Evolutionary conservation across 1,140 invertebrate genomes (phyloP).

Genomic region (Harlomillsia oculata): DNA sequence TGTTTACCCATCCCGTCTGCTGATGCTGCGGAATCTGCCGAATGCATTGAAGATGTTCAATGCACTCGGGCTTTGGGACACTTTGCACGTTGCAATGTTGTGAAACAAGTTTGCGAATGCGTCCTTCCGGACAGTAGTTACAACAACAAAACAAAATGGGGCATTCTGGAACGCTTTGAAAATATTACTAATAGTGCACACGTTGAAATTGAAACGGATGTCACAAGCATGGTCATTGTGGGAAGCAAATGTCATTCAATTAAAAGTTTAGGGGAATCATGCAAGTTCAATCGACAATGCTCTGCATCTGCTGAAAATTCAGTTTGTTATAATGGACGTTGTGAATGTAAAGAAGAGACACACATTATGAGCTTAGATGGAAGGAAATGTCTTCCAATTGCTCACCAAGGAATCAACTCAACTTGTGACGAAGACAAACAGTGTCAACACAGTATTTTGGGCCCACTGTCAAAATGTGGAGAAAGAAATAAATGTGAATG

Average conservation of each 20-base stretch:
- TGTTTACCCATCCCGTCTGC: constrained; percentile 14
- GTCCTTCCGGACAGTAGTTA: constrained; percentile 5
- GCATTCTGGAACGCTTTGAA: too few relatives aligned
- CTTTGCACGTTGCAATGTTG: constrained; percentile 24
- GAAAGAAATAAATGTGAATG: constrained; percentile 25
- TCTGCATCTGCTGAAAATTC: constrained; percentile 15
- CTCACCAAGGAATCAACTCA: constrained; percentile 16
- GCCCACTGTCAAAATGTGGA: constrained; percentile 14
- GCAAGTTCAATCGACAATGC: constrained; percentile 32
- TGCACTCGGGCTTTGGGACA: constrained; percentile 16
- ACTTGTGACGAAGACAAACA: constrained; percentile 32
- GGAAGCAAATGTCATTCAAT: constrained; percentile 25
- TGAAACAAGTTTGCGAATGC: constrained; percentile 30
- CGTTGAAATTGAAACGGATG: constrained; percentile 1
- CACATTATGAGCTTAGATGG: constrained; percentile 22
- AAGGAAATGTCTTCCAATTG: constrained; percentile 30
- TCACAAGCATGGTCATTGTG: neutral
- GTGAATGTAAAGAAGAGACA: constrained; percentile 23
- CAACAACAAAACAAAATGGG: neutral
- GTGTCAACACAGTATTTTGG: constrained; percentile 19
- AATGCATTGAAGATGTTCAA: constrained; percentile 26
- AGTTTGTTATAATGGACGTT: constrained; percentile 23
- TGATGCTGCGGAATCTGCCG: neutral
- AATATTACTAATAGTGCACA: too few relatives aligned
- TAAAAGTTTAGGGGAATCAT: constrained; percentile 23